Conservation (phyloP, 2,113 vertebrate genomes). For the Cyprinodon brontotheroides region DNA sequence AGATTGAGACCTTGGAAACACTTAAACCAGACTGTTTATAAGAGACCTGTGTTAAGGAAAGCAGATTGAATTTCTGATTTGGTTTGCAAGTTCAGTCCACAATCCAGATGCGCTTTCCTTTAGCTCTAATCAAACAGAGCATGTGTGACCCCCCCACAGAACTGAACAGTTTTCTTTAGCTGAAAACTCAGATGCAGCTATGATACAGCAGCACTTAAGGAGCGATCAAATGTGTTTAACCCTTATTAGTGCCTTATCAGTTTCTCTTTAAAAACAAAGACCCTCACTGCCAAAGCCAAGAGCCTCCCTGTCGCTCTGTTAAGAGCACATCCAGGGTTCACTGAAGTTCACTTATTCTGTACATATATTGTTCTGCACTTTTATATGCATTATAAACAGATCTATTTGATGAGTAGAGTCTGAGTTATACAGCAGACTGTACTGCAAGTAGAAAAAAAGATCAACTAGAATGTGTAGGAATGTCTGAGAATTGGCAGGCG, state of each 20-base stretch:
- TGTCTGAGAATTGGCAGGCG: slow-evolving; percentile 54
- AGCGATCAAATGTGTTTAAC: slow-evolving; percentile 59
- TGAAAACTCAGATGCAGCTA: slow-evolving; percentile 12
- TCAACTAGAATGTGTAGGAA: slow-evolving; percentile 47
- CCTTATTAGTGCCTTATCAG: slow-evolving; percentile 67
- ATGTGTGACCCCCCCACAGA: slow-evolving; percentile 16
- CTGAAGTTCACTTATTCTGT: slow-evolving; percentile 74
- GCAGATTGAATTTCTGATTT: slow-evolving; percentile 25
- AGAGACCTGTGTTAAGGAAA: neutral
- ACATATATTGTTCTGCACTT: slow-evolving; percentile 81
- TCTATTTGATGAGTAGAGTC: slow-evolving; percentile 61
- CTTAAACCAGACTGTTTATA: neutral
- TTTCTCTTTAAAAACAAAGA: slow-evolving; percentile 57
- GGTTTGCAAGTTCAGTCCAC: slow-evolving; percentile 25
- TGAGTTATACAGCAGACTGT: slow-evolving; percentile 68
- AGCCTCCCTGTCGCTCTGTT: slow-evolving; percentile 56
- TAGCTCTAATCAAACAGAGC: slow-evolving; percentile 54
- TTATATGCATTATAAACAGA: slow-evolving; percentile 77
- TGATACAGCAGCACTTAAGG: slow-evolving; percentile 49
- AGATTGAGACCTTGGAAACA: too few species aligned
- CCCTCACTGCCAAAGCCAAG: slow-evolving; percentile 65
- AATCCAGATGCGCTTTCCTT: slow-evolving; percentile 57
- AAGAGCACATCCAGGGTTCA: slow-evolving; percentile 60
- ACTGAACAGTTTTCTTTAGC: neutral
- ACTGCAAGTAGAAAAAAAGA: slow-evolving; percentile 49